These are phyloP conservation scores for Drosophila pachea DNA, from an alignment of 1,140 invertebrate genomes.

Conservation along the genomic window DNA sequence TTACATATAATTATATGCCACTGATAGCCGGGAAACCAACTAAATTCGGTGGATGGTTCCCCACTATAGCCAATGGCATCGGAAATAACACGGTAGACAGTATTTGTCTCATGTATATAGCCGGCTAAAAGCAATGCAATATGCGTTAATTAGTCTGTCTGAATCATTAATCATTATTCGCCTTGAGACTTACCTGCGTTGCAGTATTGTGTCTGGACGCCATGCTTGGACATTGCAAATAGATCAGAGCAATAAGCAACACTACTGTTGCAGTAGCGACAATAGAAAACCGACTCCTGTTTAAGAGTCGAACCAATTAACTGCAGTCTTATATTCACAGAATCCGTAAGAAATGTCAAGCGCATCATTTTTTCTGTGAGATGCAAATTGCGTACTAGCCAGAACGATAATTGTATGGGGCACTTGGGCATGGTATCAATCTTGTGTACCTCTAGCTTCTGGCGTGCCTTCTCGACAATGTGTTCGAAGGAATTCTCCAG, in stretches of 20 bases:
- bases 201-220: conserved; percentile 89
- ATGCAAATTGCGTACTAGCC: conserved; percentile 84
- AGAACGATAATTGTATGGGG: conserved; percentile 85
- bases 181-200: conserved; percentile 82
- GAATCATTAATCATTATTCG: too few species aligned
- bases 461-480: conserved; percentile 79
- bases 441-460: conserved; percentile 69
- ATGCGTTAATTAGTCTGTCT: neutral
- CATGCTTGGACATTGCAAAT: conserved; percentile 90
- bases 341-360: conserved; percentile 84
- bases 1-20: conserved; percentile 88
- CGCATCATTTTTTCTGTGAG: conserved; percentile 81
- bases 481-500: conserved; percentile 83
- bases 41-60: conserved; percentile 84
- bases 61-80: conserved; percentile 82
- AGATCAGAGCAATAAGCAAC: conserved; percentile 86
- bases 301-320: conserved; percentile 82
- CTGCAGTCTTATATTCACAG: conserved; percentile 83
- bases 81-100: conserved; percentile 82
- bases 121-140: conserved; percentile 80
- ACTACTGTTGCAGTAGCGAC: conserved; percentile 83
- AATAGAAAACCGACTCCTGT: conserved; percentile 81
- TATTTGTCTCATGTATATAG: conserved; percentile 90
- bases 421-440: conserved; percentile 82
- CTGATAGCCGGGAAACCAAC: conserved; percentile 92